Base-by-base conservation (phyloP, 2,888 invertebrate species). In the Nudaria mundana region DNA sequence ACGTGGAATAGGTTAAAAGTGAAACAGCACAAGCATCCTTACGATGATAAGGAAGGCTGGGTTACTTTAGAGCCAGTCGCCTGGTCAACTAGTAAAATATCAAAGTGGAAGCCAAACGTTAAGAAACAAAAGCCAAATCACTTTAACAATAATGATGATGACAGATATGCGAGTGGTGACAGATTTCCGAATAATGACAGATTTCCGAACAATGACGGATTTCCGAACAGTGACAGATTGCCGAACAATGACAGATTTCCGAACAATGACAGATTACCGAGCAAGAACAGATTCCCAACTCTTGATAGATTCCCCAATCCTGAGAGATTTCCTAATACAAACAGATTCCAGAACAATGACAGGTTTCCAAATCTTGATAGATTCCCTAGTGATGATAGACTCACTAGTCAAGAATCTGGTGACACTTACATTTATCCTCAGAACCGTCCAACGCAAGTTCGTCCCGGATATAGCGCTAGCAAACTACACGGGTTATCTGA, bases 71-170 rank as follows among this genome's bases (percentile, higher is more conserved):
- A 95, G 52, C 94, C 92, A 3, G 91, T 95, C 3, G 94, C 94
- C 0, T 95, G 94, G 94, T 94, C 94, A 0, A 91, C 93, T 7
- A 94, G 94, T 55, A 94, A 94, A 79, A 93, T 94, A 48, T 93
- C 94, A 1, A 94, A 94, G 73, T 95, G 94, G 95, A 93, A 94
- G 65, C 91, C 93, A 0, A 92, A 91, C 49, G 81, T 90, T 5
- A 90, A 90, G 48, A 83, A 89, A 43, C 90, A 91, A 63, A 88
- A 90, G 57, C 84, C 81, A 11, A 76, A 73, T 57, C 72, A 80
- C 37, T 88, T 85, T 84, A 78, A 76, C 33, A 80, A 86, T 37
- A 78, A 89, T 22, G 77, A 80, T 36, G 48, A 51, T 4, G 49
- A 57, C 5, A 44, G 48, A 20, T 56, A 44, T 10, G 38, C 37